Percentiles rank a stretch among this genome's conserved stretches.
phyloP scores from a whole-genome alignment of 2,113 vertebrate genomes.

The Aviceda subcristata region DNA sequence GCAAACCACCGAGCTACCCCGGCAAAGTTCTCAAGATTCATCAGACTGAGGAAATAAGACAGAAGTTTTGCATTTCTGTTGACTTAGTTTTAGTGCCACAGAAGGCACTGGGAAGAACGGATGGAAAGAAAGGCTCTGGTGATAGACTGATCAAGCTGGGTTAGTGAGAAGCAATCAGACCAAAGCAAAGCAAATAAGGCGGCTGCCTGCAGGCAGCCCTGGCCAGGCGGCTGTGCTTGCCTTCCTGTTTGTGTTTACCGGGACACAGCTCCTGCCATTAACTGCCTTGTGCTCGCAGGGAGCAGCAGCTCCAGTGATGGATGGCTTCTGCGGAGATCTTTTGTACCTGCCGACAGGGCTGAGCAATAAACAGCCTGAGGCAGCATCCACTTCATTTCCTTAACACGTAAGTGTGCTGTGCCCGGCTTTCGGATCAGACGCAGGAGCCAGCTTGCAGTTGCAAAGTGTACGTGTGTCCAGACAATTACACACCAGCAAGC shows the following conservation, averaged over 20 bases:
- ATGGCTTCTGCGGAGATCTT: background rate
- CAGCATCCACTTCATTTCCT: background rate
- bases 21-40: background rate
- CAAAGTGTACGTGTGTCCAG: background rate
- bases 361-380: background rate
- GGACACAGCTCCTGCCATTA: background rate
- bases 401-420: accelerated
- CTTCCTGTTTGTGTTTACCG: conserved; percentile 24
- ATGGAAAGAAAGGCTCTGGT: background rate
- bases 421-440: background rate
- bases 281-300: background rate
- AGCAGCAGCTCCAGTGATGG: background rate
- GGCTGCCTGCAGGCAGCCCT: background rate
- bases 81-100: background rate
- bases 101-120: background rate
- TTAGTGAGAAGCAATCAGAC: background rate
- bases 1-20: background rate
- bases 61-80: background rate
- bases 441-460: background rate
- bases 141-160: background rate
- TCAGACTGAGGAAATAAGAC: background rate
- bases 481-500: background rate
- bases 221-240: background rate
- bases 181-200: conserved; percentile 15
- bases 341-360: background rate